These are phyloP conservation scores for Drosophila kokeensis DNA, from an alignment of 2,888 invertebrate species.

Conservation along the genomic window DNA sequence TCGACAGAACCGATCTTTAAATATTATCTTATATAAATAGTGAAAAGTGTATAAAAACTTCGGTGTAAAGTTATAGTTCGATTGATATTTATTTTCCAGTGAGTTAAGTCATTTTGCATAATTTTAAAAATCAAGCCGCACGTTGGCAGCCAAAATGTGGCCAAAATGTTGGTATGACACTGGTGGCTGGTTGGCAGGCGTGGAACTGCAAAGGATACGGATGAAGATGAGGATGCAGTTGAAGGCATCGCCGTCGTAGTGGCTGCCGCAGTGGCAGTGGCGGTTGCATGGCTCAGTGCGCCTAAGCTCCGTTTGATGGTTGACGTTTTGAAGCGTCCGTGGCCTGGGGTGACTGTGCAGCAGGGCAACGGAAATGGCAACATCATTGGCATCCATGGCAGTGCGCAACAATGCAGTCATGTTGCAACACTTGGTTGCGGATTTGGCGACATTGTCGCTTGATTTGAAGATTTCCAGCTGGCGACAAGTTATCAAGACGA, in stretches of 20 bases:
- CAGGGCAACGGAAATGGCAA: constrained; percentile 8
- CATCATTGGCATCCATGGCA: constrained; percentile 24
- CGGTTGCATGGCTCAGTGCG: constrained; percentile 68
- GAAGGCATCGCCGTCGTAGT: constrained; percentile 15
- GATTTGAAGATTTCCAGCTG: constrained; percentile 77
- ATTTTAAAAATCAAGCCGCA: constrained; percentile 55
- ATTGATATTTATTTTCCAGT: background rate
- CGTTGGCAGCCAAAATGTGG: constrained; percentile 64
- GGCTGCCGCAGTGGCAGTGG: constrained; percentile 27
- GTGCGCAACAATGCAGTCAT: constrained; percentile 56
- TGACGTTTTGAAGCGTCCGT: constrained; percentile 50
- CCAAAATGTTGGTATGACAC: constrained; percentile 64
- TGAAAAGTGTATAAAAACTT: background rate
- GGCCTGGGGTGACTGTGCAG: constrained; percentile 42
- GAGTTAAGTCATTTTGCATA: constrained; percentile 50
- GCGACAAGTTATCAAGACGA: constrained; percentile 80
- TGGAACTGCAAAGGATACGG: constrained; percentile 31
- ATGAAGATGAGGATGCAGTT: constrained; percentile 13
- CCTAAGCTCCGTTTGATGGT: constrained; percentile 69
- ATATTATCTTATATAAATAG: background rate
- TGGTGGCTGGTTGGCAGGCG: constrained; percentile 24
- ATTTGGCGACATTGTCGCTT: constrained; percentile 77
- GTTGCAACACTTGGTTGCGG: constrained; percentile 74
- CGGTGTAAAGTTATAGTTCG: background rate
- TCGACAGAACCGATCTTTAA: background rate